A percentile compares a stretch with the other conserved stretches of the same genome.
These are phyloP conservation scores for Dryoscopus gambensis DNA, from an alignment of 2,113 vertebrate genomes.

Conservation along the genomic window DNA sequence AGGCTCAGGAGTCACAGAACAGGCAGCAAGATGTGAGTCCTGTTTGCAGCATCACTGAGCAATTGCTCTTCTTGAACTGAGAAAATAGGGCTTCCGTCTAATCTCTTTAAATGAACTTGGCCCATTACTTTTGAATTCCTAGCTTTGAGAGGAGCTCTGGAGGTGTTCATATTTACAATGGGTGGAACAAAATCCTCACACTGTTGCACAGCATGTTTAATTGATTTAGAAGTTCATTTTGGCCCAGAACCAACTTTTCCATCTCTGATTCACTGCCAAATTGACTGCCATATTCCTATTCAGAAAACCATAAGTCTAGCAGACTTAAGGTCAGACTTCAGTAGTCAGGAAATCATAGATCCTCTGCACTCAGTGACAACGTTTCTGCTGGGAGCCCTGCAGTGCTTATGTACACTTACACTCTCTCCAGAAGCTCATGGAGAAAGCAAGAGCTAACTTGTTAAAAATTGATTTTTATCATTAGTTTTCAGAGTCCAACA, in stretches of 20 bases:
- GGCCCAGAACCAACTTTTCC: not conserved
- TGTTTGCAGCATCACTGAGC: not conserved
- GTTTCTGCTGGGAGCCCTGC: not conserved
- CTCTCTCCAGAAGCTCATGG: not conserved
- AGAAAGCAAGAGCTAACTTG: not conserved
- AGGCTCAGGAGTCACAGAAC: not conserved
- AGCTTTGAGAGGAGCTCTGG: not conserved
- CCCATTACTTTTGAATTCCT: not conserved
- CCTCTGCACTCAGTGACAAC: rapidly evolving
- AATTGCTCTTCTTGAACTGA: not conserved
- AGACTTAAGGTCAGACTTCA: not conserved
- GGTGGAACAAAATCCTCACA: not conserved
- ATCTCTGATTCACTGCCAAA: not conserved
- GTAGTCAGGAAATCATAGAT: not conserved
- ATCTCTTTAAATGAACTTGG: not conserved
- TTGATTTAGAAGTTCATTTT: not conserved
- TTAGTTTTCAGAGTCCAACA: not conserved
- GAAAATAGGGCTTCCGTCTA: not conserved
- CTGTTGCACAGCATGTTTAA: not conserved
- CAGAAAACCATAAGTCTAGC: not conserved
- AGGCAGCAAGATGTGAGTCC: not conserved
- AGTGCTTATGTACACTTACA: not conserved
- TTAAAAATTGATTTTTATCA: not conserved
- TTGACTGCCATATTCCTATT: not conserved
- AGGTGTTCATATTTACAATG: not conserved